These are phyloP conservation scores for Enteromius viviparus DNA, from an alignment of 2,797 vertebrate genomes.

Conservation along the genomic window DNA sequence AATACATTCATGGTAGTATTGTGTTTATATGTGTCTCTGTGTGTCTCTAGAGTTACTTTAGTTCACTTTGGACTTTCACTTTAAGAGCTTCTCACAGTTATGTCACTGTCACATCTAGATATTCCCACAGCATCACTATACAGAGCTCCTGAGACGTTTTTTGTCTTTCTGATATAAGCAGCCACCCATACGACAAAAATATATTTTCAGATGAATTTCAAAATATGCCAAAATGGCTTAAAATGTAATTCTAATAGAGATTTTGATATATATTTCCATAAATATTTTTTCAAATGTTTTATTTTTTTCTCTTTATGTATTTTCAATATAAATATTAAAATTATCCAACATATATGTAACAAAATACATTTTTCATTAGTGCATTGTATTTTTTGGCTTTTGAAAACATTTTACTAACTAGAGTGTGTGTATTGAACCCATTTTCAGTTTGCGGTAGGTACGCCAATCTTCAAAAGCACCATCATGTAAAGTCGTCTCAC, in stretches of 20 bases:
- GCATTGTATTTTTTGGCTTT: no score
- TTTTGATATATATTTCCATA: no score
- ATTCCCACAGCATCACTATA: constrained; percentile 52
- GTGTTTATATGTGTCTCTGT: constrained; percentile 8
- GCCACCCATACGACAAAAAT: neutral
- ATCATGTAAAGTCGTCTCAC: constrained; percentile 51
- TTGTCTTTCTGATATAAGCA: neutral
- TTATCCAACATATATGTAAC: neutral
- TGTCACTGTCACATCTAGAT: constrained; percentile 38
- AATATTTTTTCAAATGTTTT: no score
- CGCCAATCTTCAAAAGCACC: constrained; percentile 53
- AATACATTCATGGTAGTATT: constrained; percentile 22
- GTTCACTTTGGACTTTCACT: constrained; percentile 35
- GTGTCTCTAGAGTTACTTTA: constrained; percentile 33
- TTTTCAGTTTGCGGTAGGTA: constrained; percentile 27
- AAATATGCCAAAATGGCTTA: neutral
- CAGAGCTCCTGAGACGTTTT: constrained; percentile 1
- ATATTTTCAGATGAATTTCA: neutral
- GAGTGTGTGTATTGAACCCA: neutral
- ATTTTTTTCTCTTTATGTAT: neutral
- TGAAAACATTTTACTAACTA: no score
- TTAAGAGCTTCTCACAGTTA: constrained; percentile 24
- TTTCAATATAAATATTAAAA: neutral
- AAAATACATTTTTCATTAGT: neutral
- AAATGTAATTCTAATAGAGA: neutral